Conservation (phyloP, 2,888 invertebrate genomes). For the Alloplasta piceator region DNA sequence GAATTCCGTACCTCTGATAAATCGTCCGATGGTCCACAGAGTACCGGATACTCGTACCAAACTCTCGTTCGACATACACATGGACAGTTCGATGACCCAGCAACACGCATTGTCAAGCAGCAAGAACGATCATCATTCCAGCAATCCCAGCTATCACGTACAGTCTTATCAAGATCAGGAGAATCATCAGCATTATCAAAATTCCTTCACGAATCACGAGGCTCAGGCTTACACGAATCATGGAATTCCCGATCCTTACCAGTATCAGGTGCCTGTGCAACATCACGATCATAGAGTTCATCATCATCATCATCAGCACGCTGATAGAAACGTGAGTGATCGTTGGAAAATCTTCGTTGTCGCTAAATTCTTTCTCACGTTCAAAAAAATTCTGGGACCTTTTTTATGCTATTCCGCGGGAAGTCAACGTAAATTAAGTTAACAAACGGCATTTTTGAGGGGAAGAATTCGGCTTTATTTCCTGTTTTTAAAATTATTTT, state of each 20-base stretch:
- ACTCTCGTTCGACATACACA: slow-evolving; percentile 80
- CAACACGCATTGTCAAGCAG: slow-evolving; percentile 77
- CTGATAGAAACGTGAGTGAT: slow-evolving; percentile 60
- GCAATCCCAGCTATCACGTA: slow-evolving; percentile 71
- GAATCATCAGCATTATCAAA: slow-evolving; percentile 78
- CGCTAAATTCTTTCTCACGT: too few relatives aligned
- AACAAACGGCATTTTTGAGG: too few relatives aligned
- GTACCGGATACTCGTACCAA: slow-evolving; percentile 75
- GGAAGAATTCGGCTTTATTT: too few relatives aligned
- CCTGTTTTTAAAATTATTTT: too few relatives aligned
- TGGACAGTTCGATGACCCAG: slow-evolving; percentile 82
- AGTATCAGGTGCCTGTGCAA: slow-evolving; percentile 77
- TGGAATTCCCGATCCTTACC: slow-evolving; percentile 77
- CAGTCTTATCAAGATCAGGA: slow-evolving; percentile 80
- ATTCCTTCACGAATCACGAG: slow-evolving; percentile 74
- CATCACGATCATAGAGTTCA: slow-evolving; percentile 69
- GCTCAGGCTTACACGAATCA: slow-evolving; percentile 76
- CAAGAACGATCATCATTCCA: slow-evolving; percentile 71
- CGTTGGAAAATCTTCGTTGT: slow-evolving; percentile 57
- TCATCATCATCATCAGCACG: slow-evolving; percentile 60
- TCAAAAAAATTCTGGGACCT: too few relatives aligned
- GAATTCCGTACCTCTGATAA: slow-evolving; percentile 61
- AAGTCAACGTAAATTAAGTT: too few relatives aligned
- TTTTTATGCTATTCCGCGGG: too few relatives aligned
- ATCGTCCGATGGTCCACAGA: slow-evolving; percentile 71